A percentile compares a stretch with the other conserved stretches of the same genome.
phyloP scores from a whole-genome alignment of 2,797 vertebrate species.

The Falco columbarius region DNA sequence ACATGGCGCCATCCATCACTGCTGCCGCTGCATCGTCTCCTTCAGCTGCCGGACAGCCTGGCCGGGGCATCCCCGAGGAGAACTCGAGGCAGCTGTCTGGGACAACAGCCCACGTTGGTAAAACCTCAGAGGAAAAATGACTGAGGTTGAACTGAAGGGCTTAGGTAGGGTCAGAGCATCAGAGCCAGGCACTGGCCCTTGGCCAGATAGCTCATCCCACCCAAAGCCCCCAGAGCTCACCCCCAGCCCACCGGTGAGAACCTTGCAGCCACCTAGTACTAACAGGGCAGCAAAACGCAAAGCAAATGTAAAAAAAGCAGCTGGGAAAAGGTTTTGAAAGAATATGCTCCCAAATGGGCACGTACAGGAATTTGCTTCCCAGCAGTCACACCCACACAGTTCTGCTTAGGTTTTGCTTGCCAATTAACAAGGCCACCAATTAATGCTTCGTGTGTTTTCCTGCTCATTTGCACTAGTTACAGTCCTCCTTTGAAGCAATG shows the following conservation, averaged over 20 bases:
- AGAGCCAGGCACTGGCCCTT: not conserved
- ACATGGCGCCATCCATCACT: not conserved
- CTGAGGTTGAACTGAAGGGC: not conserved
- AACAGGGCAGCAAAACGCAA: not conserved
- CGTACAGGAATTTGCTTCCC: conserved; percentile 10
- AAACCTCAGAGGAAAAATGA: not conserved
- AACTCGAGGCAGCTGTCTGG: not conserved
- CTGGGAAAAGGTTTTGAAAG: not conserved
- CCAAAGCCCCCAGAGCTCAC: not conserved
- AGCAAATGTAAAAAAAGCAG: not conserved
- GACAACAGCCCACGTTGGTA: accelerated
- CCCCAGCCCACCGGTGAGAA: not conserved
- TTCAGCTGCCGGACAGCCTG: accelerated
- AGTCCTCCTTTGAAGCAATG: not conserved
- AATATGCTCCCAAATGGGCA: not conserved
- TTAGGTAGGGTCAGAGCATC: not conserved
- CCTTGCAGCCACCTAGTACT: not conserved
- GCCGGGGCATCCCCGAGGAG: accelerated
- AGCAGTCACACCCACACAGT: conserved; percentile 40
- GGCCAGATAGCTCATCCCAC: not conserved
- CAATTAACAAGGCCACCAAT: conserved; percentile 59
- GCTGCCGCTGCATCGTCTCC: not conserved
- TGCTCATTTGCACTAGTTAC: conserved; percentile 31
- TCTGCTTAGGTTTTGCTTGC: conserved; percentile 27
- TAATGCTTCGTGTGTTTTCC: not conserved